Conservation (phyloP, 2,888 invertebrate species). For the Trachelus tabidus region DNA sequence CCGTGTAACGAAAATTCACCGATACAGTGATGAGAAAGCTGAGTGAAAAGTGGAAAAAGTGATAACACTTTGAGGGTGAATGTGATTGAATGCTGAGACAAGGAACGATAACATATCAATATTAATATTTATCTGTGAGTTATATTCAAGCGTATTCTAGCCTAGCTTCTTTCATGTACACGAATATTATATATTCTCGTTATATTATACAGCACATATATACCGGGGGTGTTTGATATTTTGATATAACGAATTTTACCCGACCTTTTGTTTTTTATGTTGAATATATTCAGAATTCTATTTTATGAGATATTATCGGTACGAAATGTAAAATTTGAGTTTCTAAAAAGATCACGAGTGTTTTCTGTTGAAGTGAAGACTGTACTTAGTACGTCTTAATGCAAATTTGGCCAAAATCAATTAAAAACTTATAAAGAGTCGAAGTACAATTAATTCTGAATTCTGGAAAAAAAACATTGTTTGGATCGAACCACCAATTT, state of each 20-base stretch:
- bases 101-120: neutral
- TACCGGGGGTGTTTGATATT: neutral
- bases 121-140: neutral
- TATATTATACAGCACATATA: neutral
- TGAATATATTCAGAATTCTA: neutral
- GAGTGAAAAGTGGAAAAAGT: neutral
- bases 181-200: neutral
- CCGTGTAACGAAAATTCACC: no score
- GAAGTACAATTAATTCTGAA: neutral
- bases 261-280: neutral
- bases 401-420: neutral
- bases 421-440: neutral
- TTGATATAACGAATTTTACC: neutral
- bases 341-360: neutral
- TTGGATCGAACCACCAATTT: neutral
- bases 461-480: neutral
- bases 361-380: neutral
- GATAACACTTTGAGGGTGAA: neutral
- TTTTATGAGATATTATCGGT: neutral
- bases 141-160: neutral
- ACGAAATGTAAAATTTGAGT: neutral
- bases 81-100: neutral
- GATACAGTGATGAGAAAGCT: neutral
- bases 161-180: neutral
- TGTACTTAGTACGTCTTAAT: neutral